Evolutionary conservation across 2,797 vertebrate species (phyloP).

Genomic region (Enteromius paludinosus): DNA sequence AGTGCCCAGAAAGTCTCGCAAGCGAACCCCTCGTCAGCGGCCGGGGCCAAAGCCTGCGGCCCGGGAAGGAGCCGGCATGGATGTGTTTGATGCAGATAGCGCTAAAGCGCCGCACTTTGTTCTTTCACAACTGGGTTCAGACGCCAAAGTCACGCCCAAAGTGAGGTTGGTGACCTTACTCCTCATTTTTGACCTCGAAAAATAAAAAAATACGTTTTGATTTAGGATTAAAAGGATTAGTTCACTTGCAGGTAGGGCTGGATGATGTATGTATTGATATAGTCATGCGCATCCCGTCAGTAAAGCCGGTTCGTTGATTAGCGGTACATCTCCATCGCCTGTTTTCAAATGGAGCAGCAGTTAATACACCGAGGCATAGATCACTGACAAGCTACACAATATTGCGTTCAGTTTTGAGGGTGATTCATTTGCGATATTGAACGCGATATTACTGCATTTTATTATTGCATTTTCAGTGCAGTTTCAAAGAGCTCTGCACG

Average conservation of each 20-base stretch:
- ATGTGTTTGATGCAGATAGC: conserved; percentile 99
- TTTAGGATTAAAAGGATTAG: neutral
- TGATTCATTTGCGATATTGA: no score
- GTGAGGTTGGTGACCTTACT: conserved; percentile 72
- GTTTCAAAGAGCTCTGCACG: neutral
- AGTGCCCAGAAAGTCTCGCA: conserved; percentile 97
- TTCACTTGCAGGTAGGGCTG: neutral
- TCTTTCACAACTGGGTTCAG: conserved; percentile 95
- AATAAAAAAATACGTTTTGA: neutral
- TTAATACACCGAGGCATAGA: no score
- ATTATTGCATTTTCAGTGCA: no score
- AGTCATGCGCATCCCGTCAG: no score
- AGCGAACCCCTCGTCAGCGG: conserved; percentile 95
- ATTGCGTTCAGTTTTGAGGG: no score
- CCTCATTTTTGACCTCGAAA: neutral
- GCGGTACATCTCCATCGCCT: no score
- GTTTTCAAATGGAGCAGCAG: no score
- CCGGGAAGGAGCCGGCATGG: conserved; percentile 95
- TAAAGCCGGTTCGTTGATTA: no score
- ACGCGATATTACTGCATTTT: no score
- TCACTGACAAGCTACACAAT: no score
- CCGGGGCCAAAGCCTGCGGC: conserved; percentile 91
- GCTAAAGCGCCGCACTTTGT: conserved; percentile 99
- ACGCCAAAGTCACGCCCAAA: conserved; percentile 90
- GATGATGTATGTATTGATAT: no score